Base-by-base conservation (phyloP, 1,140 invertebrate species). In the Drosophila takahashii region DNA sequence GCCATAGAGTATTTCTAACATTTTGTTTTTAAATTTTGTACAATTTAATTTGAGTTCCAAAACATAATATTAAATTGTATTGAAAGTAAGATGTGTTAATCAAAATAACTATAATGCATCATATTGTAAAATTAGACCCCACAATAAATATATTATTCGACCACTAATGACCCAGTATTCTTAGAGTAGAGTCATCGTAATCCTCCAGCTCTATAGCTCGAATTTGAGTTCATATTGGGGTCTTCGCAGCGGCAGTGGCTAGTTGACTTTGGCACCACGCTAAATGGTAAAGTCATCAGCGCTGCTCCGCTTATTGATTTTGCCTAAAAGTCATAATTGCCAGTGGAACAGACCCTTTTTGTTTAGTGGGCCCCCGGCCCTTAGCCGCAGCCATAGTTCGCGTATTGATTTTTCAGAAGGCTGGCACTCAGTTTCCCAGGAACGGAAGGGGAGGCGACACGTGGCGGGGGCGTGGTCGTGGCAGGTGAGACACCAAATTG, bases 351-450 rank as follows among this genome's bases (percentile, higher is more conserved):
- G 45, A 65, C 60, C 60, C 58, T 64, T 67, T 61, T 8, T n/a
- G 44, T 62, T 50, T 15, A 34, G 62, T 15, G 32, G 18, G 27
- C 11, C 42, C n/a, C 9, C 26, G 16, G 13, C 22, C 18, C 27
- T 66, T 9, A 26, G 32, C 36, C 36, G 37, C 37, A 27, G 47
- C 34, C 41, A 70, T 29, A 48, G 41, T 54, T 75, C 59, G 44
- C 51, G 71, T 86, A 86, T 86, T 78, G 81, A 86, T 79, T 83
- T 87, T 79, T 44, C 58, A 86, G 74, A 64, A 66, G 32, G 32
- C 34, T 47, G 37, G 27, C 34, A 72, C 52, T 74, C 34, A 45
- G 72, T 32, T 64, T 26, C 11, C 36, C 37, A 9, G 13, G 11
- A 27, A 11, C 15, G 13, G n/a, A n/a, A n/a, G 11, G 9, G n/a